A percentile compares a stretch with the other conserved stretches of the same genome.
Evolutionary conservation across 2,113 vertebrate genomes (phyloP).

Genomic region (Anas platyrhynchos): DNA sequence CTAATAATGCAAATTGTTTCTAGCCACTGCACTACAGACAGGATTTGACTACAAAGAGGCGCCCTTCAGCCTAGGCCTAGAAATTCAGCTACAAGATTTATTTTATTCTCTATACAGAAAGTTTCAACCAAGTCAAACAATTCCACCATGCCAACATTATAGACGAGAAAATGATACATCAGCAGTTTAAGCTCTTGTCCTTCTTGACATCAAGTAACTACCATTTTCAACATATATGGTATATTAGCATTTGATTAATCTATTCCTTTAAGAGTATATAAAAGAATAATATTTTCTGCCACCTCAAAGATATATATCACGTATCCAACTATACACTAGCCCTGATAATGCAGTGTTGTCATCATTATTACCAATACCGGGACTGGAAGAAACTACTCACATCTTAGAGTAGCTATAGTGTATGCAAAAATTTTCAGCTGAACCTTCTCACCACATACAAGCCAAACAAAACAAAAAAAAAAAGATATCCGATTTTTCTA

Average conservation of each 20-base stretch:
- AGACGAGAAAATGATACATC: not conserved
- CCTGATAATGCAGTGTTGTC: not conserved
- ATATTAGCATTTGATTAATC: not conserved
- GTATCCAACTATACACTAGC: not conserved
- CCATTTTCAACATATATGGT: not conserved
- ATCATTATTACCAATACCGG: not conserved
- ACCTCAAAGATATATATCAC: not conserved
- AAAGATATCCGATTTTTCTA: no score
- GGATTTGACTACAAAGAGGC: not conserved
- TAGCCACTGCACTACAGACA: not conserved
- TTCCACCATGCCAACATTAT: not conserved
- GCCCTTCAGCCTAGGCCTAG: not conserved
- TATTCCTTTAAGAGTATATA: not conserved
- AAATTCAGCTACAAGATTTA: not conserved
- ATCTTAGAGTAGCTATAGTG: not conserved
- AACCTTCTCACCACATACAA: not conserved
- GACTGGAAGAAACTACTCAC: not conserved
- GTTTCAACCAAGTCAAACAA: not conserved
- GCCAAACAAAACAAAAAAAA: no score
- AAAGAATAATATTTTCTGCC: not conserved
- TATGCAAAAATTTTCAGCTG: not conserved
- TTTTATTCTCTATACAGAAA: not conserved
- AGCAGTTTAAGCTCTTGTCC: not conserved
- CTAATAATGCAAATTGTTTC: not conserved
- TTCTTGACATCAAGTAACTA: not conserved